Conservation (phyloP, 2,797 vertebrate genomes). For the Furcifer pardalis region DNA sequence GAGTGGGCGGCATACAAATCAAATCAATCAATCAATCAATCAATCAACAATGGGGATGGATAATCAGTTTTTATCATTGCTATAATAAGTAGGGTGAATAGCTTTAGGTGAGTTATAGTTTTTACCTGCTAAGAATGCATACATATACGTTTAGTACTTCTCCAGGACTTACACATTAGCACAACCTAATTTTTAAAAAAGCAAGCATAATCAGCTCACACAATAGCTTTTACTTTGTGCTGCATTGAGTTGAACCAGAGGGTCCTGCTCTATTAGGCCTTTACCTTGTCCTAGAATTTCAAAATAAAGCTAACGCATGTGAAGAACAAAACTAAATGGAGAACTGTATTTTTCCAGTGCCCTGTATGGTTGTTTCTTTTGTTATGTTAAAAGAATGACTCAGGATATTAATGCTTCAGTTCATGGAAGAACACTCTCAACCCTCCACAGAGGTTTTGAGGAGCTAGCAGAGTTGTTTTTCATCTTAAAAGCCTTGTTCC, state of each 20-base stretch:
- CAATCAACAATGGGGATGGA: slow-evolving; percentile 78
- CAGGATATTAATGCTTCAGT: not conserved
- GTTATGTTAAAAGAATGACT: not conserved
- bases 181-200: slow-evolving; percentile 38
- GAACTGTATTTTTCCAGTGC: not conserved
- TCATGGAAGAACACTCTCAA: not conserved
- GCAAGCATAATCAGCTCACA: not conserved
- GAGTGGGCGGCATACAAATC: too few relatives aligned
- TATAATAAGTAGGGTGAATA: slow-evolving; percentile 71
- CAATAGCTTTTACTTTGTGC: not conserved
- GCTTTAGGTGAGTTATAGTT: slow-evolving; percentile 72
- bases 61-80: slow-evolving; percentile 82
- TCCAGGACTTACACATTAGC: slow-evolving; percentile 50
- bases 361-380: not conserved
- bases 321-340: not conserved
- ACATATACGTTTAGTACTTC: slow-evolving; percentile 55
- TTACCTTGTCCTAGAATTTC: not conserved
- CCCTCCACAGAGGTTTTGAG: not conserved
- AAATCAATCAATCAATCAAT: too few relatives aligned
- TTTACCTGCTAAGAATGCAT: slow-evolving; percentile 54
- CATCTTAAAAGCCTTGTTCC: not conserved
- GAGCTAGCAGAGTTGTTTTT: not conserved
- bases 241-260: not conserved
- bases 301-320: not conserved
- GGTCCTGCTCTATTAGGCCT: not conserved